Evolutionary conservation across 2,797 vertebrate species (phyloP), one percentile per base, ranked within the genome.

Genomic region (Geotria australis): DNA sequence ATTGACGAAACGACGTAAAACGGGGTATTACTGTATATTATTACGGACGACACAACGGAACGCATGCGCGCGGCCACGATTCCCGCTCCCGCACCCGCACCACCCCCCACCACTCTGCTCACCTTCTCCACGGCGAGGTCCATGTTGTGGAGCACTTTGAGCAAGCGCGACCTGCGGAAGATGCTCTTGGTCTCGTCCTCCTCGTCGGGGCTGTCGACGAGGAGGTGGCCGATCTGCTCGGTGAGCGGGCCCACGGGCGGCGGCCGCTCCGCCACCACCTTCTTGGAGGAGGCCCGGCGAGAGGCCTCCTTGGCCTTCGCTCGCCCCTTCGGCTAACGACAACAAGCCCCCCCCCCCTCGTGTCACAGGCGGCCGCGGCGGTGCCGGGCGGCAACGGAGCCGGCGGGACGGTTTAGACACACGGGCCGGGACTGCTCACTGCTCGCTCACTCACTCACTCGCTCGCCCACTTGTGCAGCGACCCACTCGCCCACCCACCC

Each of bases 111-210:
- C 13, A 48, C 10, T 57, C 11, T 2, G 10, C 58, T 63, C 56
- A 80, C 84, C 83, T 83, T 76, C 60, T 75, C 68, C 13, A 91
- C 68, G 6, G 72, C 74, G 66, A 88, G 65, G 67, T 79, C 77
- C 6, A 91, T 74, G 65, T 66, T 73, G 65, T 88, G 80, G 47
- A 91, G 72, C 2, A 76, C 75, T 68, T 77, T 79, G 70, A 83
- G 83, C 46, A 85, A 71, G 3, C 78, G 72, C 51, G 76, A 68
- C 62, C 59, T 77, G 45, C 71, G 66, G 24, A 73, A 66, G 62
- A 72, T 63, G 9, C 70, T 65, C 59, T 67, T 73, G 59, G 69
- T 71, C 58, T 79, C 70, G 9, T 74, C 76, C 24, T 38, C 24
- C 58, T 79, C 81, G 14, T 72, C 71, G 46, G 73, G 72, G 58